Percentiles rank a stretch among this genome's conserved stretches.
Evolutionary conservation across 2,888 invertebrate genomes (phyloP).

Genomic region (Drosophila paranaensis): DNA sequence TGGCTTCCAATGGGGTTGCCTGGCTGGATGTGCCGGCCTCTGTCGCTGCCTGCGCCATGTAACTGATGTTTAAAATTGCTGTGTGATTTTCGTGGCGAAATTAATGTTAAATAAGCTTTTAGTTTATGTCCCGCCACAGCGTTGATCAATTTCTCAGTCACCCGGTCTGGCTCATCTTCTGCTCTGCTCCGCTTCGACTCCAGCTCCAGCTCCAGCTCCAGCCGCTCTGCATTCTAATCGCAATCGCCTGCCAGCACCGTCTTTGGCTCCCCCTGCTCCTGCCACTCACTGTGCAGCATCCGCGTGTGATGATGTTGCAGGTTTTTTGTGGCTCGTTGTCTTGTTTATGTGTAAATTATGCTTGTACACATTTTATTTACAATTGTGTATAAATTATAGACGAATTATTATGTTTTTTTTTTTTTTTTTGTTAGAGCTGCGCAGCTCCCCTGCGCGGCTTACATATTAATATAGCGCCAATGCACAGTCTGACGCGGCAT

Average conservation of each 20-base stretch:
- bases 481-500: slow-evolving; percentile 42
- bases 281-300: slow-evolving; percentile 14
- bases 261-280: background rate
- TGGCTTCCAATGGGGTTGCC: slow-evolving; percentile 59
- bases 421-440: slow-evolving; percentile 4
- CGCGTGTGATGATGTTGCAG: slow-evolving; percentile 58
- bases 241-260: slow-evolving; percentile 31
- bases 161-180: slow-evolving; percentile 61
- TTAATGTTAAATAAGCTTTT: slow-evolving; percentile 81
- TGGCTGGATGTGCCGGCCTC: slow-evolving; percentile 18
- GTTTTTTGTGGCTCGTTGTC: slow-evolving; percentile 59
- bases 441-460: slow-evolving; percentile 34
- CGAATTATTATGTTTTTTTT: slow-evolving; percentile 74
- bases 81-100: slow-evolving; percentile 82
- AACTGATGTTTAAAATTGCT: slow-evolving; percentile 79
- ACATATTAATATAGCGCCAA: slow-evolving; percentile 70
- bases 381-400: slow-evolving; percentile 80
- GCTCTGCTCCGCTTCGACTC: slow-evolving; percentile 5
- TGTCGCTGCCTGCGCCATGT: slow-evolving; percentile 54
- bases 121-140: slow-evolving; percentile 80
- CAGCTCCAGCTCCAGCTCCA: slow-evolving; percentile 10
- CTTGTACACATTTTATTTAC: slow-evolving; percentile 79
- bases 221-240: slow-evolving; percentile 64
- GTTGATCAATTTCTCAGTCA: slow-evolving; percentile 80
- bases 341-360: slow-evolving; percentile 80